Percentiles rank a stretch among this genome's conserved stretches.
phyloP scores from a whole-genome alignment of 2,888 invertebrate species.

The Acrobasis repandana region DNA sequence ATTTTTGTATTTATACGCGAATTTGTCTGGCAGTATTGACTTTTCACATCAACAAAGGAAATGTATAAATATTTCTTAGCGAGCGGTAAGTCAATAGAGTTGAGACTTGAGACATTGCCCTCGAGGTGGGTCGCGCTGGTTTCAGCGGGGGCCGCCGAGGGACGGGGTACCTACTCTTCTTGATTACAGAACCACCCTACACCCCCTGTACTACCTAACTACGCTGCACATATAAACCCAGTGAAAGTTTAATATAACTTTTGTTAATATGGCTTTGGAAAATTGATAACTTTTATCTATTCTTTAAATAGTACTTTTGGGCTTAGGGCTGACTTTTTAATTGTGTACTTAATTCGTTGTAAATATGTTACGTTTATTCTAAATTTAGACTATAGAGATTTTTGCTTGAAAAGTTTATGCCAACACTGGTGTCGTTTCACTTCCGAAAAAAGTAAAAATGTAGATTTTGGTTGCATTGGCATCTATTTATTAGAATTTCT shows the following conservation, averaged over 20 bases:
- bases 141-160: conserved; percentile 59
- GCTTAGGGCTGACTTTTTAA: too few species aligned
- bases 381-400: too few species aligned
- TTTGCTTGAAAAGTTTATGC: too few species aligned
- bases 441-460: too few species aligned
- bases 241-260: conserved; percentile 56
- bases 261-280: conserved; percentile 39
- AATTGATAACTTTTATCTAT: neutral
- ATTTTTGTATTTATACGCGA: conserved; percentile 25
- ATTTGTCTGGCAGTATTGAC: conserved; percentile 53
- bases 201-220: conserved; percentile 48
- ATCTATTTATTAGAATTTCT: too few species aligned
- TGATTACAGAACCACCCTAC: conserved; percentile 75
- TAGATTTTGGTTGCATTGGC: too few species aligned
- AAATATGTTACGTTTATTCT: too few species aligned
- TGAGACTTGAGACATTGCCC: conserved; percentile 79
- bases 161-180: conserved; percentile 82
- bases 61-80: conserved; percentile 69
- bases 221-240: conserved; percentile 67
- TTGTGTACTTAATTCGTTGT: too few species aligned
- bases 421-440: too few species aligned
- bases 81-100: conserved; percentile 77
- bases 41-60: conserved; percentile 70
- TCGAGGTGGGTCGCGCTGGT: conserved; percentile 59
- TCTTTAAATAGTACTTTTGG: neutral